Evolutionary conservation across 2,113 vertebrate genomes (phyloP).

Genomic region (Ptilonorhynchus violaceus): DNA sequence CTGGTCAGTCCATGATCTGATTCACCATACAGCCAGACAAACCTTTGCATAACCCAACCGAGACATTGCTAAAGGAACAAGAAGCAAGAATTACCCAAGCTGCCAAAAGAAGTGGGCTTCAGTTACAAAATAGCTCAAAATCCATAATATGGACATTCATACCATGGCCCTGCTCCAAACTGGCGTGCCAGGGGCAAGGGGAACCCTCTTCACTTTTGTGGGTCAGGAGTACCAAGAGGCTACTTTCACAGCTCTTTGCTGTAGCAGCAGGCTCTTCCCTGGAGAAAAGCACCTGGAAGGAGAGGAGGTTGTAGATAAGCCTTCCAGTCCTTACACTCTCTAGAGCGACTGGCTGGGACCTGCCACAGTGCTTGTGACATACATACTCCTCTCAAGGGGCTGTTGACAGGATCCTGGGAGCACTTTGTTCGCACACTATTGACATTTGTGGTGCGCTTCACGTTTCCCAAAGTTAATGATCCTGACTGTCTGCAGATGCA

Average conservation of each 20-base stretch:
- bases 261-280: not conserved
- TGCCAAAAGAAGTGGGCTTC: not conserved
- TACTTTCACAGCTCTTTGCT: not conserved
- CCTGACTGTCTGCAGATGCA: not conserved
- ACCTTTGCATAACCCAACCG: not conserved
- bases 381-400: not conserved
- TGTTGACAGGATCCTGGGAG: not conserved
- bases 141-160: rapidly evolving
- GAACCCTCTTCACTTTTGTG: not conserved
- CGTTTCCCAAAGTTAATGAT: not conserved
- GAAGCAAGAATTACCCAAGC: not conserved
- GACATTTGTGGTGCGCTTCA: not conserved
- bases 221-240: not conserved
- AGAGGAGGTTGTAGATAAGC: not conserved
- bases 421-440: not conserved
- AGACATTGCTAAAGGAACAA: not conserved
- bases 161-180: not conserved
- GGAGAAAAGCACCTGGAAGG: not conserved
- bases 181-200: not conserved
- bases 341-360: not conserved
- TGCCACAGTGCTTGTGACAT: not conserved
- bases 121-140: not conserved
- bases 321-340: not conserved
- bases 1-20: not conserved
- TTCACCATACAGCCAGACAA: not conserved